Evolutionary conservation across 53 echinoderm and acorn worm species (phyloP).

Genomic region (Mesocentrotus franciscanus): DNA sequence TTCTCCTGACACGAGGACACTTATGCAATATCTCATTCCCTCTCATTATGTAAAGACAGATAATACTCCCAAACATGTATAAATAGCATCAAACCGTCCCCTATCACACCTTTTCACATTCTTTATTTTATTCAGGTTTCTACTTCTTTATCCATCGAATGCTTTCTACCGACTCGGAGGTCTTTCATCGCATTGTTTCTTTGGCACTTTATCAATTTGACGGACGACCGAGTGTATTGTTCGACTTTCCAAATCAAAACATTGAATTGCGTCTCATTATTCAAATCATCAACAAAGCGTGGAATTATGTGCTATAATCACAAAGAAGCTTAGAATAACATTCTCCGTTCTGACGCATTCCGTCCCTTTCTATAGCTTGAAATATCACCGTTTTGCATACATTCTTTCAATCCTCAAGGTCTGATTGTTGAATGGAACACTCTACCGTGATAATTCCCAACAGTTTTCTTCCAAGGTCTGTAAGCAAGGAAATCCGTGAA

Average conservation of each 20-base stretch:
- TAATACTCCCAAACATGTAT: neutral
- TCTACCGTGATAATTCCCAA: neutral
- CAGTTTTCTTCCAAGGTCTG: slow-evolving; percentile 30
- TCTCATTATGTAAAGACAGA: neutral
- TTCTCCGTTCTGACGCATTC: neutral
- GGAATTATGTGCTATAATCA: neutral
- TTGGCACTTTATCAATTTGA: neutral
- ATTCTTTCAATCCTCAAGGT: neutral
- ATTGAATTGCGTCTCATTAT: neutral
- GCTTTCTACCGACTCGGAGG: neutral
- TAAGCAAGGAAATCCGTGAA: neutral
- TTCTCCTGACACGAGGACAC: neutral
- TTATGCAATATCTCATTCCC: neutral
- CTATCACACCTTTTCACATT: neutral
- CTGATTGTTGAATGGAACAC: neutral
- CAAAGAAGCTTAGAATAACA: neutral
- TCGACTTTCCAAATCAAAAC: neutral
- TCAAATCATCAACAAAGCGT: neutral
- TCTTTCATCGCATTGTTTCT: neutral
- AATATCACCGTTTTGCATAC: neutral
- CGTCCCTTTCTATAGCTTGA: neutral
- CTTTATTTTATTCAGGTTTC: neutral
- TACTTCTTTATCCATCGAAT: neutral
- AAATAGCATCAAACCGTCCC: neutral
- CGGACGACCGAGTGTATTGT: neutral